A percentile compares a stretch with the other conserved stretches of the same genome.
Conservation (phyloP, 2,797 vertebrate genomes). For the Fringilla coelebs region DNA sequence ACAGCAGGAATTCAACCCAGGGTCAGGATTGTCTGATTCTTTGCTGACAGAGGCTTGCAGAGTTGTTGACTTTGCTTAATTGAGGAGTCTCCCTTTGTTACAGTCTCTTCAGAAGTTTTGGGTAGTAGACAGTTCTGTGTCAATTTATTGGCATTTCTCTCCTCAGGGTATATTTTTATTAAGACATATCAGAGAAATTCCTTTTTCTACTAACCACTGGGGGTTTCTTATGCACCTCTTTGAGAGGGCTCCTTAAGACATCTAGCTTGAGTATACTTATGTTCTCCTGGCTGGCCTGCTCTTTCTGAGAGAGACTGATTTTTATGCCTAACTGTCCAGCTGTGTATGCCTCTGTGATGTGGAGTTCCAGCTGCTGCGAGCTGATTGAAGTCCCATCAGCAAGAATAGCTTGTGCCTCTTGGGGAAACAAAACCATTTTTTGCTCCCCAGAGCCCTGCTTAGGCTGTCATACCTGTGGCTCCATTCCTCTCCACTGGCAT, state of each 20-base stretch:
- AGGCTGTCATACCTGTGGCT: not conserved
- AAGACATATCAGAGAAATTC: not conserved
- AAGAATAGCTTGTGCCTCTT: not conserved
- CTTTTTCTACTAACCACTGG: not conserved
- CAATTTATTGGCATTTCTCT: not conserved
- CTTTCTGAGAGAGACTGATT: not conserved
- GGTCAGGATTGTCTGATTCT: not conserved
- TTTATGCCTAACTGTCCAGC: not conserved
- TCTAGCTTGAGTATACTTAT: not conserved
- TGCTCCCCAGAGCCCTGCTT: not conserved
- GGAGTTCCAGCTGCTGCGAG: constrained; percentile 10
- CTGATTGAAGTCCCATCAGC: not conserved
- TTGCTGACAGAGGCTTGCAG: not conserved
- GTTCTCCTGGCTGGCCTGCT: not conserved
- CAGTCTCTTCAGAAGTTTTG: not conserved
- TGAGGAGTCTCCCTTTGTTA: not conserved
- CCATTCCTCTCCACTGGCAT: not conserved
- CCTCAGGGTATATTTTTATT: not conserved
- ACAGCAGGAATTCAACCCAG: not conserved
- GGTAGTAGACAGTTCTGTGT: not conserved
- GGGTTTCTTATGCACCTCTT: not conserved
- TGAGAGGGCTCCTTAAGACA: not conserved
- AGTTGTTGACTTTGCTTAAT: not conserved
- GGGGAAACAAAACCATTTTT: not conserved
- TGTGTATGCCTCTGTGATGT: not conserved